phyloP scores from a whole-genome alignment of 1,140 invertebrate species.

The Panagrolaimus sp. region DNA sequence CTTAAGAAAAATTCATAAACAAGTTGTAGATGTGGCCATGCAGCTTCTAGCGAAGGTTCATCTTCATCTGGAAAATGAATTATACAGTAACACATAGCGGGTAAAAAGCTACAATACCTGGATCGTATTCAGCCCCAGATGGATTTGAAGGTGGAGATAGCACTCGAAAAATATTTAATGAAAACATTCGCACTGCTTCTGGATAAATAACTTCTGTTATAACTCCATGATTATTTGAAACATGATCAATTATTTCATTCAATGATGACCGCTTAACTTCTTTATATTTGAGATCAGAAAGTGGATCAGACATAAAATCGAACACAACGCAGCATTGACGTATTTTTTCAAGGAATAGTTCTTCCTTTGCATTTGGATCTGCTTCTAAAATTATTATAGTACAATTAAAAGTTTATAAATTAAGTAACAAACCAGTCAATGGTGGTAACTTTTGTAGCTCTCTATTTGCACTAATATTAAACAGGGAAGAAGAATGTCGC shows the following conservation, averaged over 20 bases:
- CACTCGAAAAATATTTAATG: slow-evolving; percentile 54
- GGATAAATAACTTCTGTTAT: slow-evolving; percentile 58
- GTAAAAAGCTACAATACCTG: too few species aligned
- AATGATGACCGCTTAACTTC: slow-evolving; percentile 66
- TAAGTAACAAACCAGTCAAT: slow-evolving; percentile 66
- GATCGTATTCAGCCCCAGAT: slow-evolving; percentile 92
- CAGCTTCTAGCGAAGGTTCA: slow-evolving; percentile 56
- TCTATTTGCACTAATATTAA: slow-evolving; percentile 79
- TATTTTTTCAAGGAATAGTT: slow-evolving; percentile 90
- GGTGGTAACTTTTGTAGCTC: slow-evolving; percentile 74
- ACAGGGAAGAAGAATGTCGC: slow-evolving; percentile 75
- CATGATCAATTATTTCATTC: slow-evolving; percentile 59
- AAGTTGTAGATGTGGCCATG: slow-evolving; percentile 57
- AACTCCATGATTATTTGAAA: slow-evolving; percentile 54
- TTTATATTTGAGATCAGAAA: slow-evolving; percentile 97
- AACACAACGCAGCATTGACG: slow-evolving; percentile 94
- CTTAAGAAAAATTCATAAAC: slow-evolving; percentile 57
- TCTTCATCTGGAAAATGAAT: slow-evolving; percentile 56
- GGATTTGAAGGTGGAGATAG: slow-evolving; percentile 70
- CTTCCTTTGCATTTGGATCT: slow-evolving; percentile 63
- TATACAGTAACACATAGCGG: too few species aligned
- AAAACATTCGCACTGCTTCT: slow-evolving; percentile 59
- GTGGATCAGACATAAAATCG: slow-evolving; percentile 85
- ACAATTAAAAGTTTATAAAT: not conserved
- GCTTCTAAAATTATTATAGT: slow-evolving; percentile 16